Evolutionary conservation across 2,888 invertebrate species (phyloP).

Genomic region (Deilephila elpenor): DNA sequence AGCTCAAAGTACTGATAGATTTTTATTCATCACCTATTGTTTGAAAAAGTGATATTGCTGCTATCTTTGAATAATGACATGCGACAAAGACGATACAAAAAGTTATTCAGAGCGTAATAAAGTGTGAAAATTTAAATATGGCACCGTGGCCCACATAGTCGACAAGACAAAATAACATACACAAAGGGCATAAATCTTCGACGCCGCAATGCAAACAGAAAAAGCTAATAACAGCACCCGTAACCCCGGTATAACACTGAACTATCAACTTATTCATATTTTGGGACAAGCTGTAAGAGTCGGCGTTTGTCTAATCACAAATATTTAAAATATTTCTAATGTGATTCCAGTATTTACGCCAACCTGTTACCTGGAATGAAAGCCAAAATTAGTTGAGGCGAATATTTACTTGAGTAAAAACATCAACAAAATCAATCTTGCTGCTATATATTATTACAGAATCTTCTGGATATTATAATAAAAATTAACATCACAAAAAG

Average conservation of each 20-base stretch:
- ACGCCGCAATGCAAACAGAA: conserved; percentile 33
- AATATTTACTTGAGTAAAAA: too few relatives aligned
- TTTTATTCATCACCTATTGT: too few relatives aligned
- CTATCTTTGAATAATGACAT: not conserved
- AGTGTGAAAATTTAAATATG: conserved; percentile 7
- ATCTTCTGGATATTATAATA: too few relatives aligned
- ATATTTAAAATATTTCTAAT: too few relatives aligned
- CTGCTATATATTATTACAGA: too few relatives aligned
- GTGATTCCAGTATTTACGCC: too few relatives aligned
- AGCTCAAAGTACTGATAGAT: too few relatives aligned
- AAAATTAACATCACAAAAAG: too few relatives aligned
- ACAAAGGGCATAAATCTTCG: conserved; percentile 29
- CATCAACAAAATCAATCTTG: too few relatives aligned
- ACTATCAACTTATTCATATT: conserved; percentile 31
- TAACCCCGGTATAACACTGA: conserved; percentile 33
- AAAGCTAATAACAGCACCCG: conserved; percentile 34
- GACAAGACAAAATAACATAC: conserved; percentile 31
- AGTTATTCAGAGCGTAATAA: not conserved
- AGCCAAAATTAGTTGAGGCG: too few relatives aligned
- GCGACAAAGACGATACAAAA: not conserved
- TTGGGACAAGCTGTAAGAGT: conserved; percentile 26
- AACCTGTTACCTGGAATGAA: too few relatives aligned
- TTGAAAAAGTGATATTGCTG: not conserved
- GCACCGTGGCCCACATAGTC: conserved; percentile 6
- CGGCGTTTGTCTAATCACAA: not conserved